Base-by-base conservation (phyloP, 2,797 vertebrate genomes). In the Novumbra hubbsi region DNA sequence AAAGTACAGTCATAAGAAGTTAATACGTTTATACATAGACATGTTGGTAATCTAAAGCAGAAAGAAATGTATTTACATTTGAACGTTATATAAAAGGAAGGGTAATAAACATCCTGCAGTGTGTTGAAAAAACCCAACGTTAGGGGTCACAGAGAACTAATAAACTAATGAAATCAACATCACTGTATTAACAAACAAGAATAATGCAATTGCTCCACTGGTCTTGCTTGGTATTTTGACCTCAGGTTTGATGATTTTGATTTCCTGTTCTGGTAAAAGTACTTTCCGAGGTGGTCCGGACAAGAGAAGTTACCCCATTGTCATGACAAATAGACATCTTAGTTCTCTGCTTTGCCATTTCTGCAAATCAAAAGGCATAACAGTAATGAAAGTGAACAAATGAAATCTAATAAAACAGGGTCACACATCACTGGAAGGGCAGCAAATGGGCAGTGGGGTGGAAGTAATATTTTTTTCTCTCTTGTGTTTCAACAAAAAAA, bases 371-470 rank as follows among this genome's bases (percentile, higher is more conserved):
- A 82, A 90, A 84, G 73, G 85, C 90, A 89, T 84, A 93, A 89
- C 83, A 66, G 90, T 91, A 91, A 93, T 91, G 91, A 90, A 94
- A 93, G 87, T 85, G 90, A 94, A 93, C 92, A 93, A 94, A 92
- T 90, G 86, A 91, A 93, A 93, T 93, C 82, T 92, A 92, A 94
- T 91, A 89, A 91, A 94, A 94, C 88, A 90, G 92, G 93, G 93
- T 94, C 94, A 94, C 91, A 91, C 93, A 91, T 94, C 93, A 94
- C 92, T 93, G 88, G 90, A 92, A 95, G 94, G 91, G 87, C 91
- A 93, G 84, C 84, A 88, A 93, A 94, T 95, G 91, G 85, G 83
- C 90, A 92, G 80, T 89, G 93, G 89, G 87, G 90, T 90, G 92
- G 92, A 94, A 94, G 80, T 93, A 92, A 93, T 92, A 60, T 83